Evolutionary conservation across 1,140 invertebrate species (phyloP).

Genomic region (Drosophila grimshawi): DNA sequence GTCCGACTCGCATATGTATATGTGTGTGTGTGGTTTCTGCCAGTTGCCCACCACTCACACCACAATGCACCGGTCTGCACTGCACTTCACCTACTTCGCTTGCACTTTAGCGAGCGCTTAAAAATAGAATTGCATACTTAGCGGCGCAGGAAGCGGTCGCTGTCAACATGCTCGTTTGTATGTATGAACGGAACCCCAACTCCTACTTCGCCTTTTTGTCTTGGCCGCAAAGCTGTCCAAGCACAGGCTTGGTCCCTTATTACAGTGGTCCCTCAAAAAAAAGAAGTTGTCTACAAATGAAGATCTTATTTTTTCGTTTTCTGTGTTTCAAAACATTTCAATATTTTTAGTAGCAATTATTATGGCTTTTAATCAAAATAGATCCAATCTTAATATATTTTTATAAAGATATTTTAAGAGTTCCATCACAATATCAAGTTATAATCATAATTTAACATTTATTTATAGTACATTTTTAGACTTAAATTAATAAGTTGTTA

Average conservation of each 20-base stretch:
- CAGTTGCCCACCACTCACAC: slow-evolving; percentile 33
- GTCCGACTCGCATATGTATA: slow-evolving; percentile 30
- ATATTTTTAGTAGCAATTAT: no score
- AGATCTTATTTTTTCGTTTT: neutral
- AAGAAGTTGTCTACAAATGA: neutral
- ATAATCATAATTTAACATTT: no score
- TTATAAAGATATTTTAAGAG: no score
- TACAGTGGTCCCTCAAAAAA: neutral
- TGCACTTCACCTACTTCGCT: slow-evolving; percentile 72
- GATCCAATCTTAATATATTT: no score
- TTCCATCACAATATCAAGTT: no score
- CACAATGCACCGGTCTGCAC: slow-evolving; percentile 14
- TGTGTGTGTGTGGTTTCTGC: slow-evolving; percentile 51
- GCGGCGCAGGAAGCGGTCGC: slow-evolving; percentile 68
- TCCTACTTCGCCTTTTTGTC: slow-evolving; percentile 37
- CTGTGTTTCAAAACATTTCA: neutral
- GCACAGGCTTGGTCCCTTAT: slow-evolving; percentile 37
- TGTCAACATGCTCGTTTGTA: slow-evolving; percentile 38
- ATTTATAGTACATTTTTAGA: no score
- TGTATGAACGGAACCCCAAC: neutral
- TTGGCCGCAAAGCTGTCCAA: slow-evolving; percentile 45
- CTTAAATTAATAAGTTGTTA: no score
- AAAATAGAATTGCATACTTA: slow-evolving; percentile 82
- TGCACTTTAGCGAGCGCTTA: slow-evolving; percentile 72
- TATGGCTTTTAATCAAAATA: no score